Percentiles rank a stretch among this genome's conserved stretches.
phyloP scores from a whole-genome alignment of 2,888 invertebrate species.

The Lithophane ornitopus region DNA sequence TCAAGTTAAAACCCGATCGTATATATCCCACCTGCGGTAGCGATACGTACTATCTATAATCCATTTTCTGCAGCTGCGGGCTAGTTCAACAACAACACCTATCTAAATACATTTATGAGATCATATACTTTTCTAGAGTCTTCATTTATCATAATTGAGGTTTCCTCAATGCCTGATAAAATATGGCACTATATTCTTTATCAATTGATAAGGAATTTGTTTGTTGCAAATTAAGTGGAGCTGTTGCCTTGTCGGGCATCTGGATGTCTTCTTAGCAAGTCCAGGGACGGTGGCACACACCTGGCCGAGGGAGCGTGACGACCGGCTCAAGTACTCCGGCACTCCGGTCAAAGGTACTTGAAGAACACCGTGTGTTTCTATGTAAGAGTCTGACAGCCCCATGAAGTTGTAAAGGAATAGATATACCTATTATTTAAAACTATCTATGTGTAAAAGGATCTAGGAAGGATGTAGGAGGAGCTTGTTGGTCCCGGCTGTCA shows the following conservation, averaged over 20 bases:
- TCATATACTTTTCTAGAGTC: constrained; percentile 18
- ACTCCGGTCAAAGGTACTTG: no score
- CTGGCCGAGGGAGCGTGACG: background rate
- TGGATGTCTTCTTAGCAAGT: background rate
- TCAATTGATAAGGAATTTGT: background rate
- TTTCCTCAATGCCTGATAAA: background rate
- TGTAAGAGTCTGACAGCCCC: no score
- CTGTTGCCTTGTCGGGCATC: background rate
- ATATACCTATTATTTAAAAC: no score
- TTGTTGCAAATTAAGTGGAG: background rate
- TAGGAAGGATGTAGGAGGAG: no score
- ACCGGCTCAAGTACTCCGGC: background rate
- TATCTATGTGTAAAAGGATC: no score
- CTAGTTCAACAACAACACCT: background rate
- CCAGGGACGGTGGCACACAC: background rate
- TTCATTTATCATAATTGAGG: background rate
- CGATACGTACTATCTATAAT: background rate
- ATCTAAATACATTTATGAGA: constrained; percentile 22
- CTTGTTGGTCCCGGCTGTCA: no score
- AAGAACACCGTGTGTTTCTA: no score
- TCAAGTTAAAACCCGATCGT: background rate
- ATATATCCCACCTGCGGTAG: background rate
- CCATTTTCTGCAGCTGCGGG: background rate
- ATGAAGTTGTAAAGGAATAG: no score
- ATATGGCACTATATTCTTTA: constrained; percentile 20